A percentile compares a stretch with the other conserved stretches of the same genome.
Conservation (phyloP, 2,797 vertebrate genomes). For the Echeneis naucrates region DNA sequence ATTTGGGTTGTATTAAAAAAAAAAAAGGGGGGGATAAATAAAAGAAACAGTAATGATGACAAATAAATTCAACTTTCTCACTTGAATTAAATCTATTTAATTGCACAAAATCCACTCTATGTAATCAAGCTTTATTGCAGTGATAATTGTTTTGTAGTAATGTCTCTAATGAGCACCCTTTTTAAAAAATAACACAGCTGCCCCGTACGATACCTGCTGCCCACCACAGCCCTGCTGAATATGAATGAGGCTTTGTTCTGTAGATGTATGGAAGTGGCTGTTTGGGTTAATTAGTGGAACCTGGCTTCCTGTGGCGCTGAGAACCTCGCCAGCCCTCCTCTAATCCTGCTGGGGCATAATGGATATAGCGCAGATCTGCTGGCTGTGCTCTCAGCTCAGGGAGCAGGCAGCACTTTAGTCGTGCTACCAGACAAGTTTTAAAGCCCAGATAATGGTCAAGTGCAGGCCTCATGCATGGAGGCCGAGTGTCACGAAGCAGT, state of each 20-base stretch:
- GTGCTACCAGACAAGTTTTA: conserved; percentile 27
- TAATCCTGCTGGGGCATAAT: conserved; percentile 58
- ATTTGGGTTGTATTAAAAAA: background rate
- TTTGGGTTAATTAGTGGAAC: conserved; percentile 73
- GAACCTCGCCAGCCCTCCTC: conserved; percentile 55
- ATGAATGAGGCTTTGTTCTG: conserved; percentile 63
- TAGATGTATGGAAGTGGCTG: conserved; percentile 60
- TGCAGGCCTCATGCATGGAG: conserved; percentile 6
- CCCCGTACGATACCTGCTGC: conserved; percentile 65
- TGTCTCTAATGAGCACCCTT: conserved; percentile 69
- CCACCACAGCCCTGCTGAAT: conserved; percentile 58
- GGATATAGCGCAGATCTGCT: conserved; percentile 38
- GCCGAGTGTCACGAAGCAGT: conserved; percentile 5
- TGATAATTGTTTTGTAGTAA: conserved; percentile 75
- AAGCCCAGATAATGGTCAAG: conserved; percentile 39
- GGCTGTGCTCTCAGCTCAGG: conserved; percentile 37
- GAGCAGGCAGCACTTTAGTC: conserved; percentile 19
- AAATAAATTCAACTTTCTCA: conserved; percentile 27
- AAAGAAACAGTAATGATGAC: conserved; percentile 6
- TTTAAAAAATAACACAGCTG: conserved; percentile 58
- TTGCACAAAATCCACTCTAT: conserved; percentile 39
- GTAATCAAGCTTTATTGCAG: conserved; percentile 66
- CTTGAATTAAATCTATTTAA: conserved; percentile 49
- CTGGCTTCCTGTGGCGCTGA: conserved; percentile 54
- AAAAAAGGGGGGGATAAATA: background rate